Percentiles rank a stretch among this genome's conserved stretches.
Evolutionary conservation across 2,888 invertebrate species (phyloP).

Genomic region (Erpobdella octoculata): DNA sequence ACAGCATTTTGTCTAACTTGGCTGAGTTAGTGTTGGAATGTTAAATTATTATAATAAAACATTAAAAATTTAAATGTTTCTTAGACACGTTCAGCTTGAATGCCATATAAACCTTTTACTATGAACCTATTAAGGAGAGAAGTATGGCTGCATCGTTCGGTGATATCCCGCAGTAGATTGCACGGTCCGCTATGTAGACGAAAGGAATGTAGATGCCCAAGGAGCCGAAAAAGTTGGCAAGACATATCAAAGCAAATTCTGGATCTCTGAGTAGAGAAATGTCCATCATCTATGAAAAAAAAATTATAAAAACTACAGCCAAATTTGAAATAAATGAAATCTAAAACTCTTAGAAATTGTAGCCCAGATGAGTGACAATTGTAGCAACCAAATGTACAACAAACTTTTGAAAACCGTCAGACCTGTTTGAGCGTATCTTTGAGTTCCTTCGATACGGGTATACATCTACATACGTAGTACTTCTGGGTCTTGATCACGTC

Average conservation of each 20-base stretch:
- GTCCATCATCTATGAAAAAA: conserved; percentile 76
- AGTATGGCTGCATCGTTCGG: conserved; percentile 54
- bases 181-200: conserved; percentile 45
- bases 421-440: conserved; percentile 27
- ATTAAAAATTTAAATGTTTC: too few species aligned
- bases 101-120: too few species aligned
- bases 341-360: too few species aligned
- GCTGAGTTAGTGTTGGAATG: too few species aligned
- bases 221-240: conserved; percentile 64
- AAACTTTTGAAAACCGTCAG: not conserved
- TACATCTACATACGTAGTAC: conserved; percentile 11
- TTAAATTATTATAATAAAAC: too few species aligned
- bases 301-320: too few species aligned
- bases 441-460: conserved; percentile 12
- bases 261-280: conserved; percentile 77
- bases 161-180: conserved; percentile 39
- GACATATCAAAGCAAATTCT: conserved; percentile 80
- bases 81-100: too few species aligned
- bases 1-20: too few species aligned
- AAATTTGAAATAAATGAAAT: too few species aligned
- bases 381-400: conserved; percentile 58
- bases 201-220: conserved; percentile 49
- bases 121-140: conserved; percentile 52
- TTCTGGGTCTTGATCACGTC: too few species aligned
- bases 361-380: not conserved